A percentile compares a stretch with the other conserved stretches of the same genome.
Evolutionary conservation across 2,888 invertebrate genomes (phyloP).

Genomic region (Cantharis flavilabris): DNA sequence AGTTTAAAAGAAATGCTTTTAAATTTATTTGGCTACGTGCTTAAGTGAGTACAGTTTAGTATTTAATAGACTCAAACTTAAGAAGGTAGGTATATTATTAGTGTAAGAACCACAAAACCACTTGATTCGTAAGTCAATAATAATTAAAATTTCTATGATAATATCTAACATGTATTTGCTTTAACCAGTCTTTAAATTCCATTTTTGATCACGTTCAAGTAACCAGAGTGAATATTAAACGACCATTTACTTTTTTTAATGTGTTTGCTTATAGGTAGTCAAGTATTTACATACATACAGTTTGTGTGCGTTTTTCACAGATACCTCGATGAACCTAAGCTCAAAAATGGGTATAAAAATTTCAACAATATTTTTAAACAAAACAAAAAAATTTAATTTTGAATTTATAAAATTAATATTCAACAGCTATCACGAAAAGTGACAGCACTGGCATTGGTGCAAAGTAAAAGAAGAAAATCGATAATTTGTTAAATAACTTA

Average conservation of each 20-base stretch:
- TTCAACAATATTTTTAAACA: neutral
- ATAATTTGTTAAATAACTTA: slow-evolving; percentile 8
- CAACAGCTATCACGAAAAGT: neutral
- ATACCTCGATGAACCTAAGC: neutral
- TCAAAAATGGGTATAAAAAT: neutral
- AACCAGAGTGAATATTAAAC: slow-evolving; percentile 2
- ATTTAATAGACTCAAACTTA: neutral
- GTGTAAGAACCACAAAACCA: neutral
- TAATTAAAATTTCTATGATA: neutral
- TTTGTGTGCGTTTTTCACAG: neutral
- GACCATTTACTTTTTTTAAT: neutral
- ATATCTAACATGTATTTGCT: neutral
- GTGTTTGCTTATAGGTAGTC: neutral
- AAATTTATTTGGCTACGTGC: neutral
- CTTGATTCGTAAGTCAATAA: slow-evolving; percentile 9
- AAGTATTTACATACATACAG: neutral
- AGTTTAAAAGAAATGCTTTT: neutral
- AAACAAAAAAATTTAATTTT: neutral
- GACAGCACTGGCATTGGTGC: neutral
- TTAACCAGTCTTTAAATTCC: neutral
- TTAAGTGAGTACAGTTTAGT: neutral
- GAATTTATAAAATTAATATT: neutral
- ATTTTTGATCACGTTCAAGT: slow-evolving; percentile 13
- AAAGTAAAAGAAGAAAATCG: neutral
- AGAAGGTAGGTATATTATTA: neutral